Evolutionary conservation across 2,888 invertebrate species (phyloP), one percentile per base, ranked within the genome.

Genomic region (Petrolisthes manimaculis): DNA sequence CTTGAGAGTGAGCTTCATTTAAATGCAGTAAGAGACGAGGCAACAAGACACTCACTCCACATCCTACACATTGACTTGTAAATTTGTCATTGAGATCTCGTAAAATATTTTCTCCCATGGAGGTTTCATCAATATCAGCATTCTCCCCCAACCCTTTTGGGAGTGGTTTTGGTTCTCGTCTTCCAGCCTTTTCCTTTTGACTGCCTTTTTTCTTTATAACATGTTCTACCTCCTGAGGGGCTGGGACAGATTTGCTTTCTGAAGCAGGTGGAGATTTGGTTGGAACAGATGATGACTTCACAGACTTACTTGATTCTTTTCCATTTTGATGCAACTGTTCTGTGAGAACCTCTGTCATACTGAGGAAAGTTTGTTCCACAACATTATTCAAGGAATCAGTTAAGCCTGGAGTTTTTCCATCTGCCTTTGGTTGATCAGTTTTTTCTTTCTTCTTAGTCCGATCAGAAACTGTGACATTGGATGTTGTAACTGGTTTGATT

Each of bases 141-240:
- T 90, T 90, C 69, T 89, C 90, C 55, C 90, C 90, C 55, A 90
- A 80, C 8, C 90, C 90, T 81, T 89, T 89, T 69, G 86, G 82
- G 67, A 84, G 54, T 18, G 88, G 75, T 54, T 88, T 88, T 51
- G 88, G 56, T 54, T 88, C 88, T 37, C 88, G 75, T 56, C 88
- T n/a, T 21, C 82, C 56, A 14, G 37, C 82, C 14, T 69, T 85
- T 69, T 88, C 85, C 21, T 84, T 84, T 75, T 56, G 18, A 21
- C 69, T 71, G 9, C 71, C 61, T 78, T 88, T 88, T 81, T 86
- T 86, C 75, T 83, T 89, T 4, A 61, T n/a, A n/a, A 37, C 3
- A 6, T 14, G 18, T 4, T 81, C 88, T 51, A 61, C 53, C 74
- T 84, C 84, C 12, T 24, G 84, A 24, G 9, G 51, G 37, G 75